Percentiles rank a stretch among this genome's conserved stretches.
These are phyloP conservation scores for Triplophysa tibetana DNA, from an alignment of 2,113 vertebrate genomes.

Conservation along the genomic window DNA sequence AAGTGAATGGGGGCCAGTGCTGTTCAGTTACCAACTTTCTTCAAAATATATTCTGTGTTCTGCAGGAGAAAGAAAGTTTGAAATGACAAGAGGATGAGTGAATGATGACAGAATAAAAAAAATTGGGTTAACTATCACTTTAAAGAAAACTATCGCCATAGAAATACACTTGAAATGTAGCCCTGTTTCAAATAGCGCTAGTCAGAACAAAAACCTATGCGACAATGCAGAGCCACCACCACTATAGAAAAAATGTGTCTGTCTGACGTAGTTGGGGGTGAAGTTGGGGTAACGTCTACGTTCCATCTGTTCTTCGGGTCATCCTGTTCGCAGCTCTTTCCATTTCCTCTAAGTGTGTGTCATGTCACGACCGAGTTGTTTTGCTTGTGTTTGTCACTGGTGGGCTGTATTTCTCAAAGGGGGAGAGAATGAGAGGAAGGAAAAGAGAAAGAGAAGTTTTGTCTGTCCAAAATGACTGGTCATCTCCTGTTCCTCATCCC, in stretches of 20 bases:
- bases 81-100: too few relatives aligned
- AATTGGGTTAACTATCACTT: too few relatives aligned
- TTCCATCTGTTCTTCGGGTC: conserved; percentile 40
- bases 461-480: not conserved
- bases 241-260: not conserved
- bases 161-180: too few relatives aligned
- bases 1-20: too few relatives aligned
- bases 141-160: too few relatives aligned
- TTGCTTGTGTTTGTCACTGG: not conserved
- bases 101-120: too few relatives aligned
- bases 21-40: too few relatives aligned
- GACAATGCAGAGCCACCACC: too few relatives aligned
- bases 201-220: too few relatives aligned
- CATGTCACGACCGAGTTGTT: conserved; percentile 31
- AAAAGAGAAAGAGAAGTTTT: conserved; percentile 25
- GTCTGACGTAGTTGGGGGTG: conserved; percentile 11
- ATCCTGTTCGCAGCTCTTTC: conserved; percentile 36
- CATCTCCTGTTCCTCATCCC: conserved; percentile 7
- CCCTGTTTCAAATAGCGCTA: too few relatives aligned
- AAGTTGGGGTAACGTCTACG: conserved; percentile 28
- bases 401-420: not conserved
- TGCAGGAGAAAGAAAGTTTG: too few relatives aligned
- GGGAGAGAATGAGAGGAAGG: conserved; percentile 21
- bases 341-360: conserved; percentile 36
- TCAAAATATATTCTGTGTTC: too few relatives aligned